Percentiles rank a stretch among this genome's conserved stretches.
Conservation (phyloP, 2,113 vertebrate species). For the Neoarius graeffei region DNA sequence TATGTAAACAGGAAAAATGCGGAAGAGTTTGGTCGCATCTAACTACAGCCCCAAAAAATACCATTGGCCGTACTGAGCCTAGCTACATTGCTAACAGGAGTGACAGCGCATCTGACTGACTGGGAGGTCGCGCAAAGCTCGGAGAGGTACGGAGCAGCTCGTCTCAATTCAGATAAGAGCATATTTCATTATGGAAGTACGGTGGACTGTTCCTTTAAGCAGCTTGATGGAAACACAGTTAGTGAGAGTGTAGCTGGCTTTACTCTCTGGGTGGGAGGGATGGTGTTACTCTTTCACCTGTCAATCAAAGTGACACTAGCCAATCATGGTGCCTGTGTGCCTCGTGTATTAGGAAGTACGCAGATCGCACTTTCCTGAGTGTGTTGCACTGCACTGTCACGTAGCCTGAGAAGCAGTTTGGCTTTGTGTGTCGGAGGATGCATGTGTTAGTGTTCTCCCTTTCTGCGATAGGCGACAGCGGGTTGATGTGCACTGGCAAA, state of each 20-base stretch:
- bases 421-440: neutral
- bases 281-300: neutral
- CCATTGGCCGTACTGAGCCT: too few relatives aligned
- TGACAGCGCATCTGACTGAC: too few relatives aligned
- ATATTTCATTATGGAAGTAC: too few relatives aligned
- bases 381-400: neutral
- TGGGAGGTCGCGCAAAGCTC: too few relatives aligned
- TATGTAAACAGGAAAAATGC: too few relatives aligned
- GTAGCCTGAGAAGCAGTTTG: neutral
- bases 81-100: too few relatives aligned
- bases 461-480: neutral
- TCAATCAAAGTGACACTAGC: neutral
- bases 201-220: too few relatives aligned
- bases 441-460: neutral
- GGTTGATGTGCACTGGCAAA: neutral
- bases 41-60: too few relatives aligned
- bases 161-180: too few relatives aligned
- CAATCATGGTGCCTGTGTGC: neutral
- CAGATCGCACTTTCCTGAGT: neutral
- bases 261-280: neutral
- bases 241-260: neutral
- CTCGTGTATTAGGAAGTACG: neutral
- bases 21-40: too few relatives aligned
- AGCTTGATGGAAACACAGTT: too few relatives aligned
- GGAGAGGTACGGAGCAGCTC: too few relatives aligned